phyloP scores from a whole-genome alignment of 2,797 vertebrate genomes.

The Anguilla anguilla region DNA sequence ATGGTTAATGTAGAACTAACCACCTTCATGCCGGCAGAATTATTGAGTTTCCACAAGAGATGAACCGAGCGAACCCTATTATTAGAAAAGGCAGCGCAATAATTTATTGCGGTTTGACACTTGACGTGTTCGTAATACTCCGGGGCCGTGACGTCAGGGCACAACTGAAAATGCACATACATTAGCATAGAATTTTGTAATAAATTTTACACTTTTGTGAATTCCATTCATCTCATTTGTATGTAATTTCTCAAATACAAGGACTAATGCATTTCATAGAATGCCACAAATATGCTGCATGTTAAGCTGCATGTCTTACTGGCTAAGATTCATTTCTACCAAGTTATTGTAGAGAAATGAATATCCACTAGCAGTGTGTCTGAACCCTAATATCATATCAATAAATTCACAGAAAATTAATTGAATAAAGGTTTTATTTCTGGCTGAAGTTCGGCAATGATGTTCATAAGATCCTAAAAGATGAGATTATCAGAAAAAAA shows the following conservation, averaged over 20 bases:
- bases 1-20: slow-evolving; percentile 3
- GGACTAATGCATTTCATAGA: not conserved
- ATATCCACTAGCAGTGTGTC: no score
- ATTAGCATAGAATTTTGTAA: slow-evolving; percentile 38
- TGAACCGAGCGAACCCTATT: slow-evolving; percentile 22
- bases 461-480: not conserved
- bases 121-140: slow-evolving; percentile 41
- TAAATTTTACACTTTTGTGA: not conserved
- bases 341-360: no score
- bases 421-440: not conserved
- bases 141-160: slow-evolving; percentile 27
- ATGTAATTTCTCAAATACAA: not conserved
- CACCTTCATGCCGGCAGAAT: not conserved
- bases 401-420: not conserved
- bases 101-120: slow-evolving; percentile 28
- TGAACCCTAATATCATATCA: not conserved
- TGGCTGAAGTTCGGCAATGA: not conserved
- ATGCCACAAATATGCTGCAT: not conserved
- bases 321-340: not conserved
- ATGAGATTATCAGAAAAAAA: not conserved
- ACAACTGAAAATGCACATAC: slow-evolving; percentile 43
- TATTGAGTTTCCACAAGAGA: slow-evolving; percentile 7
- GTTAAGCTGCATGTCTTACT: not conserved
- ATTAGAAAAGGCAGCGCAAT: slow-evolving; percentile 12
- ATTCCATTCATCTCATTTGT: not conserved